A percentile compares a stretch with the other conserved stretches of the same genome.
Evolutionary conservation across 37 sponge, comb jelly and placozoan species (phyloP).

Genomic region (Lycopodina hypogea): DNA sequence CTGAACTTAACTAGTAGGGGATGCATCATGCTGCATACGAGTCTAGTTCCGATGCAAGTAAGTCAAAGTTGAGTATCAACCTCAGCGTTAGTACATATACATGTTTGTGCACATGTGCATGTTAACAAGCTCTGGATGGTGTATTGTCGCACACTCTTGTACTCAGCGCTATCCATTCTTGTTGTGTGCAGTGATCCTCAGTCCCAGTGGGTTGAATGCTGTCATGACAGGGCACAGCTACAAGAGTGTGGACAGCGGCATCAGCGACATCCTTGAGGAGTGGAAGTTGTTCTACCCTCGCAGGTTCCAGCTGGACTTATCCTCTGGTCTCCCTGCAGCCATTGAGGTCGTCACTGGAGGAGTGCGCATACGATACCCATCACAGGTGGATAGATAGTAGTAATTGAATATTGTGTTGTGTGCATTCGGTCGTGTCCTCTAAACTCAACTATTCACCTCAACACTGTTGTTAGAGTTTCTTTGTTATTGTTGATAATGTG

Average conservation of each 20-base stretch:
- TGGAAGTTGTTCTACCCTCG: constrained; percentile 80
- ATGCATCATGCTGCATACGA: too few relatives aligned
- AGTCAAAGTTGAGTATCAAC: too few relatives aligned
- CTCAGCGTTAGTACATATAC: too few relatives aligned
- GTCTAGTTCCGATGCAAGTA: too few relatives aligned
- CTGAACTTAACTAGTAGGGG: too few relatives aligned
- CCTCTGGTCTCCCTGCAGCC: constrained; percentile 59
- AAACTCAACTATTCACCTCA: too few relatives aligned
- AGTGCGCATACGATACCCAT: constrained; percentile 55
- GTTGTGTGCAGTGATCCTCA: constrained; percentile 62
- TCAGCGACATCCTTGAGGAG: constrained; percentile 70
- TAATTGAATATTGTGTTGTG: not conserved
- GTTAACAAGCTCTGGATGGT: too few relatives aligned
- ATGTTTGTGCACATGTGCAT: too few relatives aligned
- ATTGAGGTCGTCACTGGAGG: constrained; percentile 81
- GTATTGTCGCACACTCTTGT: too few relatives aligned
- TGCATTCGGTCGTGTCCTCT: too few relatives aligned
- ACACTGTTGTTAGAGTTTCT: not conserved
- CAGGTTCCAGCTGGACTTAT: constrained; percentile 34
- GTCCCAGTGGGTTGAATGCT: constrained; percentile 81
- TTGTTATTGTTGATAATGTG: not conserved
- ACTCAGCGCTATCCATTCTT: too few relatives aligned
- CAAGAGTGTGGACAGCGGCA: constrained; percentile 47
- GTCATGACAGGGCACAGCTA: constrained; percentile 85
- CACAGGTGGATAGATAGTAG: constrained; percentile 10